Evolutionary conservation across 2,888 invertebrate species (phyloP), one percentile per base, ranked within the genome.

Genomic region (Carterocephalus palaemon): DNA sequence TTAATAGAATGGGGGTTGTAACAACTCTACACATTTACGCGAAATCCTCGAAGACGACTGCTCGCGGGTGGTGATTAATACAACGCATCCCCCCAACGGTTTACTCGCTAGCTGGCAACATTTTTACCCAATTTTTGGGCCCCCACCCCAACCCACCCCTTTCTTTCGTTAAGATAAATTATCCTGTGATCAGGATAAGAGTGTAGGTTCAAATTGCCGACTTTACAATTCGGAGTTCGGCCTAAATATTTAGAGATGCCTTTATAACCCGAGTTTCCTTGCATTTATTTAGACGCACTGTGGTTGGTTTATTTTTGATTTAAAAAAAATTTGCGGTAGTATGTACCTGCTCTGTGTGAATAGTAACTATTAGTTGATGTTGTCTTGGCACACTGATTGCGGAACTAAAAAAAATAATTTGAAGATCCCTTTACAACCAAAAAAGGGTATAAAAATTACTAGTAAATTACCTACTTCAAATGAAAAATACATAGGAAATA

Each of bases 111-210:
- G 83, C 83, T 82, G 83, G 85, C 81, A 85, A 85, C 86, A 86
- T 86, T 86, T 86, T 86, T 86, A 85, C 85, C 83, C 86, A 85
- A 86, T 86, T 86, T 86, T 86, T 85, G 84, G 81, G 78, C 59
- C 60, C 56, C 64, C 64, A 65, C 62, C 63, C 59, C 64, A 58
- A 53, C 74, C 83, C 84, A 85, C 84, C 85, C 85, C 83, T 85
- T 85, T 85, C 84, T 85, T 86, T 86, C 85, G 80, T 84, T 83
- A 84, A 86, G 86, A 86, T 86, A 85, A 86, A 86, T 86, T 85
- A 86, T 85, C 82, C 82, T 69, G 67, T 76, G 85, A 85, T 86
- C 85, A 81, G 85, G 82, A 85, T 83, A 83, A 84, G 83, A 86
- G 85, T 84, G 83, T 84, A 82, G 82, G 82, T 84, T 84, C 83